Evolutionary conservation across 35 echinoderm and acorn worm species (phyloP).

Genomic region (Ptychodera flava): DNA sequence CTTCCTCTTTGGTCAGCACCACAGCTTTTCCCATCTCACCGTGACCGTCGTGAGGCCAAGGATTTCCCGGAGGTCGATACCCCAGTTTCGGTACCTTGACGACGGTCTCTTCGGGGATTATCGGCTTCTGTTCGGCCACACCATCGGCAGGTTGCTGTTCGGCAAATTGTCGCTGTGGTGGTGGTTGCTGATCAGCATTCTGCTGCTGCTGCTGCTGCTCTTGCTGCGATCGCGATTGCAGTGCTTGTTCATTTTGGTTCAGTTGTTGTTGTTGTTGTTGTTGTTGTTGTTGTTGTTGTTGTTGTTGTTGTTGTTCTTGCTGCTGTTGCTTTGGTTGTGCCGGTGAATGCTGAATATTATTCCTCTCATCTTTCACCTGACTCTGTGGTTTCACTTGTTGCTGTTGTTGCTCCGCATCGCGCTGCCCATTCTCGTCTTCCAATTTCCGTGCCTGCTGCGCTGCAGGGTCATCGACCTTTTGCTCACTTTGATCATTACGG

Average conservation of each 20-base stretch:
- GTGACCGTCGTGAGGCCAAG: not conserved
- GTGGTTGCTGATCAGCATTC: not conserved
- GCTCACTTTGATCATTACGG: too few species aligned
- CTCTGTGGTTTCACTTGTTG: too few species aligned
- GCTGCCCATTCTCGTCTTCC: too few species aligned
- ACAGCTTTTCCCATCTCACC: slow-evolving; percentile 64
- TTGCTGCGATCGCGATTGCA: not conserved
- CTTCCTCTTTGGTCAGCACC: slow-evolving; percentile 14
- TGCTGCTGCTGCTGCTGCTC: not conserved
- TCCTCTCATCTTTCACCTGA: too few species aligned
- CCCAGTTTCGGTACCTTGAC: not conserved
- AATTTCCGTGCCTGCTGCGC: too few species aligned
- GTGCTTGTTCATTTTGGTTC: not conserved
- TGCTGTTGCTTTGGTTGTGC: not conserved
- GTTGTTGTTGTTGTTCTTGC: not conserved
- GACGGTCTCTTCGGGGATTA: not conserved
- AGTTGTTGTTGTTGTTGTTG: not conserved
- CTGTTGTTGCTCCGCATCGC: too few species aligned
- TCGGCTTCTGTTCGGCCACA: not conserved
- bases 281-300: not conserved
- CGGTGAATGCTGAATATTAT: too few species aligned
- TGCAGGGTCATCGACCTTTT: too few species aligned
- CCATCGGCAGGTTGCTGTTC: not conserved
- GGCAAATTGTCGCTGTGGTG: not conserved
- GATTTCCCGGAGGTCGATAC: not conserved